Conservation (phyloP, 1,140 invertebrate species). For the Drosophila tsacasi region DNA sequence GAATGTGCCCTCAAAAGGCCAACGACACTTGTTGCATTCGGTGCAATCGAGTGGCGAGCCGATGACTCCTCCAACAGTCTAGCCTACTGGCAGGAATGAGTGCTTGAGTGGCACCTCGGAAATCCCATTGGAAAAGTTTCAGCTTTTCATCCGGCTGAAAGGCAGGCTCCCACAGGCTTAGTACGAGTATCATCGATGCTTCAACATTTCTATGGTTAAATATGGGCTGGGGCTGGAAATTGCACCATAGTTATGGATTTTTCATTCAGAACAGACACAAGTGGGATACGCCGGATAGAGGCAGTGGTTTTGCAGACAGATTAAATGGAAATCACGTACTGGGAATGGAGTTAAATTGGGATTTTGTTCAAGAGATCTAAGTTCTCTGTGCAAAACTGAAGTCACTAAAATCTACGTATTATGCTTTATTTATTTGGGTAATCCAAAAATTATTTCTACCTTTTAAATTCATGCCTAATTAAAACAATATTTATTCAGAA, state of each 20-base stretch:
- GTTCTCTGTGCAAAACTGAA: not conserved
- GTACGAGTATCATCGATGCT: slow-evolving; percentile 11
- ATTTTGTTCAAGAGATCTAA: not conserved
- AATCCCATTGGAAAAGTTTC: slow-evolving; percentile 30
- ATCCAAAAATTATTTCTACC: not conserved
- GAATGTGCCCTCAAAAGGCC: slow-evolving; percentile 63
- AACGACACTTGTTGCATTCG: slow-evolving; percentile 67
- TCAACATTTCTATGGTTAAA: slow-evolving; percentile 11
- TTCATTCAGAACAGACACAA: slow-evolving; percentile 8
- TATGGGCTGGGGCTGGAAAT: not conserved
- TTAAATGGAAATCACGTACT: slow-evolving; percentile 20
- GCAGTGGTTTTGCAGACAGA: slow-evolving; percentile 4
- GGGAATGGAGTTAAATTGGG: not conserved
- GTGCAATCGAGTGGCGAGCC: not conserved
- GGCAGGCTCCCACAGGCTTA: not conserved
- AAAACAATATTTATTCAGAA: not conserved
- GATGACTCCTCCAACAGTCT: slow-evolving; percentile 25
- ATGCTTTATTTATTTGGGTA: not conserved
- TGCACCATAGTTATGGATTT: slow-evolving; percentile 15
- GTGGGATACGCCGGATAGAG: not conserved
- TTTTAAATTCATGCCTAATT: not conserved
- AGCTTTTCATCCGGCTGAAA: slow-evolving; percentile 17
- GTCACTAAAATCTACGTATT: not conserved
- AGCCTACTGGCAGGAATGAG: slow-evolving; percentile 1
- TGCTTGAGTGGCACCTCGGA: slow-evolving; percentile 32